Evolutionary conservation across 2,113 vertebrate species (phyloP).

Genomic region (Ctenomys sociabilis): DNA sequence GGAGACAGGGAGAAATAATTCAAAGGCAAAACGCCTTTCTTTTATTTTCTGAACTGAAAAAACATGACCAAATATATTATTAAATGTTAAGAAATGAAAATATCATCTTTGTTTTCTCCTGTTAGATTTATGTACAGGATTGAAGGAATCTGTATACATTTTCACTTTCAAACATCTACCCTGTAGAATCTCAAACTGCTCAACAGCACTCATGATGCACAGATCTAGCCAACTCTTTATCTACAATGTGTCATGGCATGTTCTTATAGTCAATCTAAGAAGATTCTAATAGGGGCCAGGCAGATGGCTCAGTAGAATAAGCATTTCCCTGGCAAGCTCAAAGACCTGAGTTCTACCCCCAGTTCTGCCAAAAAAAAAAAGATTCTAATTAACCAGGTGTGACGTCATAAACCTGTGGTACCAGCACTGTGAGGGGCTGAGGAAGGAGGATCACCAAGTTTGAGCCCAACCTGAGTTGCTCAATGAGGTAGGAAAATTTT

Average conservation of each 20-base stretch:
- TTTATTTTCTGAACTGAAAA: slow-evolving; percentile 16
- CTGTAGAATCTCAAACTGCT: neutral
- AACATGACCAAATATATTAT: neutral
- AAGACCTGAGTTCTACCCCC: too few relatives aligned
- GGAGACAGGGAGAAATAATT: neutral
- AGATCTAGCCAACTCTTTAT: neutral
- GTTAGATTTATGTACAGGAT: neutral
- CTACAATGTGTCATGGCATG: neutral
- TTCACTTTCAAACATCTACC: neutral
- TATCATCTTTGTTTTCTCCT: neutral
- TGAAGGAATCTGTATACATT: neutral
- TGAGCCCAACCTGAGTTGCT: neutral
- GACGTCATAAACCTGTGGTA: neutral
- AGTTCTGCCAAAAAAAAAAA: too few relatives aligned
- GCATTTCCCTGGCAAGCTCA: too few relatives aligned
- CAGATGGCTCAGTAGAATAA: too few relatives aligned
- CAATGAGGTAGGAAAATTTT: neutral
- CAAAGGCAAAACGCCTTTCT: neutral
- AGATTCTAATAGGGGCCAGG: neutral
- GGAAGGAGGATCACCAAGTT: neutral
- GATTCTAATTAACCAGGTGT: neutral
- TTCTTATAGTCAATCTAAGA: neutral
- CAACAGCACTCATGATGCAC: neutral
- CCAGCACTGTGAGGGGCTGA: neutral
- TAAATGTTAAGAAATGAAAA: neutral